Percentiles rank a stretch among this genome's conserved stretches.
These are phyloP conservation scores for Mesorhabditis spiculigera DNA, from an alignment of 2,888 invertebrate species.

Conservation along the genomic window DNA sequence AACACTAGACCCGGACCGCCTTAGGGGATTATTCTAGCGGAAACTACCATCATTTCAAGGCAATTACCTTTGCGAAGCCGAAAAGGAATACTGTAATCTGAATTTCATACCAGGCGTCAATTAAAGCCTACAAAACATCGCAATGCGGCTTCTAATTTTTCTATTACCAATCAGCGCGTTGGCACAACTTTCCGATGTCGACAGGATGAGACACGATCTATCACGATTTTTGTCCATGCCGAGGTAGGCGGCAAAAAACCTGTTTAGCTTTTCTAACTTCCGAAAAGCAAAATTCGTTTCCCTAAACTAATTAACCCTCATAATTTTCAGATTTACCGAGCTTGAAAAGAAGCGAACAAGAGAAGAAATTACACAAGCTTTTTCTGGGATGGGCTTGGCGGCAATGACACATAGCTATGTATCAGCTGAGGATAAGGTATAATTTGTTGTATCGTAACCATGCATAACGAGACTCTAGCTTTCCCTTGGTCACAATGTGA, in stretches of 20 bases:
- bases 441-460: not conserved
- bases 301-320: not conserved
- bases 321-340: not conserved
- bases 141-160: too few species aligned
- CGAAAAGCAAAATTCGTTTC: too few species aligned
- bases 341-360: not conserved
- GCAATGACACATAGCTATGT: constrained; percentile 2
- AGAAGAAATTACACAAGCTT: not conserved
- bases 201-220: constrained; percentile 32
- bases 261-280: too few species aligned
- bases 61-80: too few species aligned
- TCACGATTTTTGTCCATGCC: constrained; percentile 30
- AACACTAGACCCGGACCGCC: too few species aligned
- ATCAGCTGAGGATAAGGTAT: not conserved
- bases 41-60: too few species aligned
- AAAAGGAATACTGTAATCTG: too few species aligned
- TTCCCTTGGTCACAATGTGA: constrained; percentile 35
- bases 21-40: too few species aligned
- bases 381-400: not conserved
- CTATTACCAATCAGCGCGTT: too few species aligned
- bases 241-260: constrained; percentile 16
- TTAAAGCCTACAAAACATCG: too few species aligned
- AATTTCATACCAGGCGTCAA: too few species aligned
- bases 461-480: constrained; percentile 16
- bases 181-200: constrained; percentile 24